Evolutionary conservation across 2,888 invertebrate species (phyloP).

Genomic region (Psococerastis gibbosa): DNA sequence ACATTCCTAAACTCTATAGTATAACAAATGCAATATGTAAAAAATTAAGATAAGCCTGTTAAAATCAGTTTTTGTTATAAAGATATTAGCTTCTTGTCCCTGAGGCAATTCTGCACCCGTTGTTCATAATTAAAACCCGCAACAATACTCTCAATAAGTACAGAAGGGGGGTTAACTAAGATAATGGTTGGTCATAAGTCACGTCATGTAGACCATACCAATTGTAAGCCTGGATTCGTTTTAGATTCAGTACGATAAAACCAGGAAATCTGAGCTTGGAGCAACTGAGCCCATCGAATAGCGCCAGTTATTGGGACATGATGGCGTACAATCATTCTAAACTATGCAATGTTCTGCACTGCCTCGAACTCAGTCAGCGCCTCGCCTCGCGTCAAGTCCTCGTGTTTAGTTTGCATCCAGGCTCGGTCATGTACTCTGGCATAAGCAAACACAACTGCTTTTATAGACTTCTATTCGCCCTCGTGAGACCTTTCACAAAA

Average conservation of each 20-base stretch:
- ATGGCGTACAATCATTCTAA: conserved; percentile 83
- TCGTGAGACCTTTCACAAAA: conserved; percentile 86
- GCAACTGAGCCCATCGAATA: conserved; percentile 44
- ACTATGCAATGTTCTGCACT: conserved; percentile 69
- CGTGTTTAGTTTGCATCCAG: conserved; percentile 72
- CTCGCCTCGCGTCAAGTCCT: conserved; percentile 49
- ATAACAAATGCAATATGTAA: no score
- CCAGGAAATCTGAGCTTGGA: conserved; percentile 24
- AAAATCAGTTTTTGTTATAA: conserved; percentile 12
- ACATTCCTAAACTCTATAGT: no score
- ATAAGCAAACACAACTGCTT: conserved; percentile 71
- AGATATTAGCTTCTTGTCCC: not conserved
- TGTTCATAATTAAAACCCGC: no score
- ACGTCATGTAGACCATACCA: no score
- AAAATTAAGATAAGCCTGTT: no score
- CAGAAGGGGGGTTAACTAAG: no score
- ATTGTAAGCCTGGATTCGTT: no score
- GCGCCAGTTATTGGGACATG: conserved; percentile 53
- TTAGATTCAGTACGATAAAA: conserved; percentile 13
- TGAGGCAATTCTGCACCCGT: no score
- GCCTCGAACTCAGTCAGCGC: conserved; percentile 50
- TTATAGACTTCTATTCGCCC: conserved; percentile 52
- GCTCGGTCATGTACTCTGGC: conserved; percentile 71
- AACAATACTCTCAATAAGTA: no score
- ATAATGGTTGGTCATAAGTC: no score